Evolutionary conservation across 2,113 vertebrate species (phyloP).

Genomic region (Crotophaga sulcirostris): DNA sequence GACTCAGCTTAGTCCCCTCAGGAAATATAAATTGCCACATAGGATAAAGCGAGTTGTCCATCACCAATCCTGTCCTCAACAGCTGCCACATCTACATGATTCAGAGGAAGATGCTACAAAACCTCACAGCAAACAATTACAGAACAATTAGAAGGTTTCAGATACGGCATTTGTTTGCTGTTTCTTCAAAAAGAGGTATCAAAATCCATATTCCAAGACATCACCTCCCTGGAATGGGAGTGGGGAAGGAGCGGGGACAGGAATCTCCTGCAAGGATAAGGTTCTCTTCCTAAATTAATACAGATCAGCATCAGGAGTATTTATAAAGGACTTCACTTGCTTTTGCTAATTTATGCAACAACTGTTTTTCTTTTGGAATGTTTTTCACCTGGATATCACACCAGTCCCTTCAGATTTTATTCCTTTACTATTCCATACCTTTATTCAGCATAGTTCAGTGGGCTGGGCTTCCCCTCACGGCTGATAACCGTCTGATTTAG

Average conservation of each 20-base stretch:
- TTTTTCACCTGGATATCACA: background rate
- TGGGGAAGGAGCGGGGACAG: too few relatives aligned
- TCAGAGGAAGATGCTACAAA: background rate
- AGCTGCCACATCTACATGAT: background rate
- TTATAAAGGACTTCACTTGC: background rate
- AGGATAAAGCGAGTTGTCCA: constrained; percentile 24
- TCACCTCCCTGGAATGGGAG: background rate
- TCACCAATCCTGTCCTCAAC: constrained; percentile 4
- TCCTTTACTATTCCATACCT: background rate
- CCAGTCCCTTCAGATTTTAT: background rate
- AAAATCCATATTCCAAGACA: background rate
- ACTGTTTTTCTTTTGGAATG: background rate
- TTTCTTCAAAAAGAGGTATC: background rate
- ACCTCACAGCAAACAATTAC: background rate
- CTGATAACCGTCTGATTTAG: background rate
- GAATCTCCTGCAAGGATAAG: background rate
- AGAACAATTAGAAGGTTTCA: background rate
- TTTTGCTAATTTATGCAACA: background rate
- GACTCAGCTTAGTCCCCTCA: constrained; percentile 27
- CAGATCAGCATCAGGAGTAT: background rate
- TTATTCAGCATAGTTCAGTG: background rate
- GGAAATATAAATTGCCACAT: background rate
- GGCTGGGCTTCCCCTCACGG: background rate
- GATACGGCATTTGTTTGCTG: background rate
- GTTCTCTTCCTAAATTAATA: background rate